Percentiles rank a stretch among this genome's conserved stretches.
Conservation (phyloP, 23 tunicate species). For the Phallusia fumigata region DNA sequence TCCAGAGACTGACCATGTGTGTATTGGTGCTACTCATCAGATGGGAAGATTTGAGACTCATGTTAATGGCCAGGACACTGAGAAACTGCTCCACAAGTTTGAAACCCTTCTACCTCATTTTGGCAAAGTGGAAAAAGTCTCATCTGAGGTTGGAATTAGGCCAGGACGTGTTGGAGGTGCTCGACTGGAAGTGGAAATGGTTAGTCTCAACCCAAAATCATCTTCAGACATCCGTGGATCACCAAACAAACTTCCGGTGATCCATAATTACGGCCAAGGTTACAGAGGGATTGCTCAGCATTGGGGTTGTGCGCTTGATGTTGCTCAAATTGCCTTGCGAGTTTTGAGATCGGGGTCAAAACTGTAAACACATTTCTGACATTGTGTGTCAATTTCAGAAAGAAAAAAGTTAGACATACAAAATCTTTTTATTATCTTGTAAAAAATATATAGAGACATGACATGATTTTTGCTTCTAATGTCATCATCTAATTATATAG, state of each 20-base stretch:
- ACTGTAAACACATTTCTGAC: neutral
- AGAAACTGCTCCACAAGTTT: neutral
- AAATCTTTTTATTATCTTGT: no score
- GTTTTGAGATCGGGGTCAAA: neutral
- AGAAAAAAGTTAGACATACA: no score
- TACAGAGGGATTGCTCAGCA: conserved; percentile 65
- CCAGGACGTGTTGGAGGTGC: conserved; percentile 77
- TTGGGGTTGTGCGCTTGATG: conserved; percentile 69
- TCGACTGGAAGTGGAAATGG: conserved; percentile 52
- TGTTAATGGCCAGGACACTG: neutral
- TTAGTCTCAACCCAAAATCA: neutral
- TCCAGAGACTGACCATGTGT: neutral
- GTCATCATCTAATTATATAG: no score
- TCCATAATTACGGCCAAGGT: conserved; percentile 88
- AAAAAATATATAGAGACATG: no score
- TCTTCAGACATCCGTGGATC: neutral
- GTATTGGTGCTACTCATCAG: neutral
- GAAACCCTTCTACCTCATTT: neutral
- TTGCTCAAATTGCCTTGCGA: conserved; percentile 15
- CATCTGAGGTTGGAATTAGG: conserved; percentile 50
- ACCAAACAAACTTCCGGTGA: conserved; percentile 21
- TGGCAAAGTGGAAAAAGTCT: neutral
- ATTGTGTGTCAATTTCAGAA: no score
- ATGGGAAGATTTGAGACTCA: neutral
- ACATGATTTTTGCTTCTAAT: no score